Evolutionary conservation across 2,113 vertebrate genomes (phyloP).

Genomic region (Notiomystis cincta): DNA sequence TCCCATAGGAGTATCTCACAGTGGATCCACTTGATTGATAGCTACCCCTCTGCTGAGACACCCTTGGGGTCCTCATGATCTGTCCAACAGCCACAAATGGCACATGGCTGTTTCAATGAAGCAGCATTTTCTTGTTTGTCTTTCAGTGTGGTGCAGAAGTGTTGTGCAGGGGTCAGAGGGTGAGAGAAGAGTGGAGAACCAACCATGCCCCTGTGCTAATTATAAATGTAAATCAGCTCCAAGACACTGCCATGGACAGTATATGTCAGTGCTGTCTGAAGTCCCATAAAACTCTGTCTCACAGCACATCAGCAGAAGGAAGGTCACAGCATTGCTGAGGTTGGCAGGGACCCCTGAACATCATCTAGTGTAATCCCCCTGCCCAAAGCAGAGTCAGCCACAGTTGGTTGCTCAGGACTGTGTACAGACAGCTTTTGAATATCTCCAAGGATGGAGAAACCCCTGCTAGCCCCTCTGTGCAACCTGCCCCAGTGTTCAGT

Average conservation of each 20-base stretch:
- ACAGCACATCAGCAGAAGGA: neutral
- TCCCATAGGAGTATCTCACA: neutral
- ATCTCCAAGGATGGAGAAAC: neutral
- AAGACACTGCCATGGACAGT: neutral
- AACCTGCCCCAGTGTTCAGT: neutral
- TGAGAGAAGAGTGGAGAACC: neutral
- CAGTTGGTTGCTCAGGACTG: neutral
- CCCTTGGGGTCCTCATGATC: neutral
- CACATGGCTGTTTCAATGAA: neutral
- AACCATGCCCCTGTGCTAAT: neutral
- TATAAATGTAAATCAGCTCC: neutral
- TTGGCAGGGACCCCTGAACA: neutral
- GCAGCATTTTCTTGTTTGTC: neutral
- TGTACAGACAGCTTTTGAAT: neutral
- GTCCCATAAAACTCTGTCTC: neutral
- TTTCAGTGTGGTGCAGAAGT: neutral
- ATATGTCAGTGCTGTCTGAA: neutral
- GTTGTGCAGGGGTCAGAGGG: neutral
- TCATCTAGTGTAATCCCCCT: neutral
- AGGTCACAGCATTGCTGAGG: neutral
- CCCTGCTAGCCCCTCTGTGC: neutral
- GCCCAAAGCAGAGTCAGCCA: neutral
- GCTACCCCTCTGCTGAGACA: neutral
- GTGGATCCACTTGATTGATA: neutral
- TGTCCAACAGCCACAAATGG: neutral